phyloP scores from a whole-genome alignment of 2,888 invertebrate genomes.

The Aspidapion aeneum region DNA sequence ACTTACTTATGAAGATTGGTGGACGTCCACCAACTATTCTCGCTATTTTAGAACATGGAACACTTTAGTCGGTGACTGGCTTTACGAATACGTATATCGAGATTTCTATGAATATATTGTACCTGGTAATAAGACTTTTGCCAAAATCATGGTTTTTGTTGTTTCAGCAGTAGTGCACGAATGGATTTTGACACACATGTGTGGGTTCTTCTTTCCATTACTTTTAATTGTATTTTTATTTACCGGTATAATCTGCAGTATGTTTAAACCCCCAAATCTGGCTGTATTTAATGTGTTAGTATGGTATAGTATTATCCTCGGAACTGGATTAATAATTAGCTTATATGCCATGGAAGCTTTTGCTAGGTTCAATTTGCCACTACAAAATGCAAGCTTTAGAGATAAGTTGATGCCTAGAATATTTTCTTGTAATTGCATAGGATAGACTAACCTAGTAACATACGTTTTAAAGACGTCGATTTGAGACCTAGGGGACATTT shows the following conservation, averaged over 20 bases:
- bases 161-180: slow-evolving; percentile 88
- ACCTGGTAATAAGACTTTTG: slow-evolving; percentile 48
- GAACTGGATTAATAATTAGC: slow-evolving; percentile 71
- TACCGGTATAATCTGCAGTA: slow-evolving; percentile 58
- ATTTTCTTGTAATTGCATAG: slow-evolving; percentile 32
- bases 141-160: slow-evolving; percentile 66
- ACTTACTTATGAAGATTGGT: slow-evolving; percentile 90
- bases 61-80: slow-evolving; percentile 91
- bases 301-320: slow-evolving; percentile 77
- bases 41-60: slow-evolving; percentile 94
- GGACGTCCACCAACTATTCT: slow-evolving; percentile 82
- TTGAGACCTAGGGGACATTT: too few relatives aligned
- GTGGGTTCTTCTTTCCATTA: slow-evolving; percentile 87
- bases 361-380: slow-evolving; percentile 71
- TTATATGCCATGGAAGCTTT: slow-evolving; percentile 85
- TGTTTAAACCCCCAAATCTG: slow-evolving; percentile 48
- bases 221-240: slow-evolving; percentile 74
- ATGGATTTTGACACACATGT: slow-evolving; percentile 71
- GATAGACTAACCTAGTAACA: too few relatives aligned
- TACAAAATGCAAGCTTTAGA: slow-evolving; percentile 19
- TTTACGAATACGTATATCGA: slow-evolving; percentile 84
- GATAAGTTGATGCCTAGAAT: slow-evolving; percentile 33
- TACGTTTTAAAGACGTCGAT: too few relatives aligned
- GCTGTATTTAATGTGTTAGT: slow-evolving; percentile 72
- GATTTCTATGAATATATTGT: slow-evolving; percentile 55